A percentile compares a stretch with the other conserved stretches of the same genome.
These are phyloP conservation scores for Rhagologus leucostigma DNA, from an alignment of 2,113 vertebrate genomes.

Conservation along the genomic window DNA sequence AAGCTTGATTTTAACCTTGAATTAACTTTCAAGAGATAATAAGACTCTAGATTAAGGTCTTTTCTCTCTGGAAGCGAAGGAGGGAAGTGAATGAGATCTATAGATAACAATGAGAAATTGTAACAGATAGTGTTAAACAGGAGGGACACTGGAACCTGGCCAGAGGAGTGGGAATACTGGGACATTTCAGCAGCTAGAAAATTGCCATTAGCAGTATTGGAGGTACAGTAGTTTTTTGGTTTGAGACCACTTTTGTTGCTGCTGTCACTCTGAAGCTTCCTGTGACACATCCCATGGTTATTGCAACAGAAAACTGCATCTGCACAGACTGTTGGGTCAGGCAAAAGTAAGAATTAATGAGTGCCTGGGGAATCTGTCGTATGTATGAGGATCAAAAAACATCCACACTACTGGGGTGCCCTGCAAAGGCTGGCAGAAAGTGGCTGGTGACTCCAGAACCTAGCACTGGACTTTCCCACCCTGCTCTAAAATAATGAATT, in stretches of 20 bases:
- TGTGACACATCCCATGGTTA: rapidly evolving
- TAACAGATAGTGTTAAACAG: background rate
- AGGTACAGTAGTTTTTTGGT: background rate
- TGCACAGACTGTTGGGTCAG: background rate
- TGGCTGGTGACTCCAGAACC: background rate
- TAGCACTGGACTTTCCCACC: background rate
- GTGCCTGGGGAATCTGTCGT: background rate
- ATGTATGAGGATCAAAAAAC: background rate
- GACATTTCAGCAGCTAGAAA: background rate
- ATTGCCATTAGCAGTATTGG: no score
- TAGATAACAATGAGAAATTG: background rate
- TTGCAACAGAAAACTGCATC: background rate
- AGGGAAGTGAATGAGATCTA: background rate
- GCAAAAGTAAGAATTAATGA: background rate
- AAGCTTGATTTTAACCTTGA: background rate
- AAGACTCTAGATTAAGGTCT: background rate
- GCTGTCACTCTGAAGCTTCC: background rate
- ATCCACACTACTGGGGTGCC: background rate
- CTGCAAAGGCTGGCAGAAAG: background rate
- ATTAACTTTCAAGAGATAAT: background rate
- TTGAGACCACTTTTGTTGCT: background rate
- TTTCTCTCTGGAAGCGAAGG: background rate
- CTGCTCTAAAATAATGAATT: background rate
- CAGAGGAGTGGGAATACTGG: background rate
- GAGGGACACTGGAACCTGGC: background rate